phyloP scores from a whole-genome alignment of 2,888 invertebrate genomes.

The Corbicula japonica region DNA sequence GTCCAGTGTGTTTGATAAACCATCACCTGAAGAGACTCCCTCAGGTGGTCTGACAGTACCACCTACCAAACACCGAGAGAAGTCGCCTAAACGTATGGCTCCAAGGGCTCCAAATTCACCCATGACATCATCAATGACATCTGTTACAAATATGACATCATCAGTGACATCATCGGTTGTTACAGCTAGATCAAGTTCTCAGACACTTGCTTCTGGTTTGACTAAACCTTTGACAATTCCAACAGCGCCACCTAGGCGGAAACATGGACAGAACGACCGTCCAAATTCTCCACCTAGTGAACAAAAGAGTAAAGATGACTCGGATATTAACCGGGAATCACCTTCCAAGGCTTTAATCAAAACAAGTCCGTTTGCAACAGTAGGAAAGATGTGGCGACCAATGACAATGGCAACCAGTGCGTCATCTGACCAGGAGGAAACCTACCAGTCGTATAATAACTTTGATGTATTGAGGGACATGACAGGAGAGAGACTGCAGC shows the following conservation, averaged over 20 bases:
- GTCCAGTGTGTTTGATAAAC: slow-evolving; percentile 69
- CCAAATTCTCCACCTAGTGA: slow-evolving; percentile 27
- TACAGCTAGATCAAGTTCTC: slow-evolving; percentile 21
- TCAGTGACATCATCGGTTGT: slow-evolving; percentile 34
- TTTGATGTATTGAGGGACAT: slow-evolving; percentile 71
- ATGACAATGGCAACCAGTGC: slow-evolving; percentile 72
- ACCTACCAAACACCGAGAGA: slow-evolving; percentile 28
- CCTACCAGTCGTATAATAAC: slow-evolving; percentile 65
- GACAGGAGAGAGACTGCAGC: too few relatives aligned
- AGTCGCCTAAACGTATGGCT: slow-evolving; percentile 56
- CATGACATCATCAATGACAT: slow-evolving; percentile 21
- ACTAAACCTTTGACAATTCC: slow-evolving; percentile 42
- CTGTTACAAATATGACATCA: slow-evolving; percentile 17
- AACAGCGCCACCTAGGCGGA: slow-evolving; percentile 45
- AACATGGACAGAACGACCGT: slow-evolving; percentile 23
- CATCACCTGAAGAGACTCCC: slow-evolving; percentile 14
- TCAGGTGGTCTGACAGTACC: slow-evolving; percentile 14
- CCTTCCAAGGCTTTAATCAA: slow-evolving; percentile 58
- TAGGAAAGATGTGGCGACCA: slow-evolving; percentile 80
- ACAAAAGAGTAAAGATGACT: slow-evolving; percentile 72
- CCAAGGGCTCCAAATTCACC: slow-evolving; percentile 38
- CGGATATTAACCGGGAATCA: slow-evolving; percentile 51
- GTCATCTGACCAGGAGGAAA: slow-evolving; percentile 59
- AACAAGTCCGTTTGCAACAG: slow-evolving; percentile 78
- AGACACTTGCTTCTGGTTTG: slow-evolving; percentile 14